Conservation (phyloP, 2,888 invertebrate genomes). For the Dione juno region DNA sequence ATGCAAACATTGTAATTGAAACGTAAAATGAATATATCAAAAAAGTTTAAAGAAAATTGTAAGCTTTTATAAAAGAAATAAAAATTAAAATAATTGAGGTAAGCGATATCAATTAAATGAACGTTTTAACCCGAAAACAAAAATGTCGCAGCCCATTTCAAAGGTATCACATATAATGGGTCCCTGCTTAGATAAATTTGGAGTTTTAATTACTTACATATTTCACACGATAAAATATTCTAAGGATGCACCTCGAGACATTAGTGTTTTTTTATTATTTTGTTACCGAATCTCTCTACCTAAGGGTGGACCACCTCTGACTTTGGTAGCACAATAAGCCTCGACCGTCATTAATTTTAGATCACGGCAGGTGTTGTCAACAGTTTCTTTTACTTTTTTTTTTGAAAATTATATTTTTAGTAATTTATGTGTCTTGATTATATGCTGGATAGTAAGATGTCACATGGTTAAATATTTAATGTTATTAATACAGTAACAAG, state of each 20-base stretch:
- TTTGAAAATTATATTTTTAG: slow-evolving; percentile 60
- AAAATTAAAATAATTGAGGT: slow-evolving; percentile 22
- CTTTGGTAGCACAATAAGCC: slow-evolving; percentile 73
- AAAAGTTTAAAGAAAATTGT: no score
- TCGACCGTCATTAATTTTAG: slow-evolving; percentile 78
- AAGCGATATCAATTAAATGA: slow-evolving; percentile 33
- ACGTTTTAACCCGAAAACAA: slow-evolving; percentile 35
- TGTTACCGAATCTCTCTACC: slow-evolving; percentile 48
- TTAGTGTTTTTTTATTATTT: slow-evolving; percentile 54
- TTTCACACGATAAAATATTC: slow-evolving; percentile 66
- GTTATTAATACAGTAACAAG: slow-evolving; percentile 30
- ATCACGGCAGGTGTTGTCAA: slow-evolving; percentile 77
- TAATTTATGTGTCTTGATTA: slow-evolving; percentile 66
- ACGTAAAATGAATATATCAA: no score
- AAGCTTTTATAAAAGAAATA: not conserved
- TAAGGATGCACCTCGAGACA: slow-evolving; percentile 56
- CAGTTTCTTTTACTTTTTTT: slow-evolving; percentile 66
- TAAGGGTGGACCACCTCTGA: slow-evolving; percentile 79
- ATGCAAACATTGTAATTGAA: no score
- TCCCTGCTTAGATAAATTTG: slow-evolving; percentile 53
- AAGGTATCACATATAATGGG: slow-evolving; percentile 47
- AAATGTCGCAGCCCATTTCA: slow-evolving; percentile 48
- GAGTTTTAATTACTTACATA: slow-evolving; percentile 67
- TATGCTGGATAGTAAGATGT: slow-evolving; percentile 38
- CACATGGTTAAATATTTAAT: slow-evolving; percentile 30